Evolutionary conservation across 1,140 invertebrate species (phyloP), one percentile per base, ranked within the genome.

Genomic region (Pygmarrhopalites habei): DNA sequence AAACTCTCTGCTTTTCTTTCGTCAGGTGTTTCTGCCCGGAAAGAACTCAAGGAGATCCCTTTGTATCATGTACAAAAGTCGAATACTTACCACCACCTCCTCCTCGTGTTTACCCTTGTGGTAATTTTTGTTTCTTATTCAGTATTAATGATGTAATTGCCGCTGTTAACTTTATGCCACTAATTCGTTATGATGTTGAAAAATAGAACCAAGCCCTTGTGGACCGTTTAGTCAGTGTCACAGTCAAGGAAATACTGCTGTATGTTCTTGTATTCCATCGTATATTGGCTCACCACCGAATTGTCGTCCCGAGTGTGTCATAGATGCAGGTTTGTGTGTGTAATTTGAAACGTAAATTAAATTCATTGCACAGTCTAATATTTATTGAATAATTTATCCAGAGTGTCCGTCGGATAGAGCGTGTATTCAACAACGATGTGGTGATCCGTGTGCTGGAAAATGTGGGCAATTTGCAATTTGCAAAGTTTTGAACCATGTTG

Each of bases 391-490:
- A n/a, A n/a, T n/a, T n/a, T n/a, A n/a, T n/a, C n/a, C n/a, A n/a
- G n/a, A n/a, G n/a, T n/a, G n/a, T n/a, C n/a, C n/a, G n/a, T 84
- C n/a, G n/a, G n/a, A n/a, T n/a, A n/a, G n/a, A n/a, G 85, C 86
- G 12, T 91, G 88, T 72, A 82, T 86, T 30, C 83, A 82, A 69
- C 77, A 83, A 72, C 81, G 80, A 74, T 86, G 84, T 70, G 72
- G 75, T 12, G 79, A 84, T 74, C 87, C 87, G 19, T 75, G 74
- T 32, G 19, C 44, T 59, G 57, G 57, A 1, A 58, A 47, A 29
- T 64, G 62, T 41, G 46, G 46, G n/a, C 14, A 30, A 28, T 88
- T 89, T 69, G 85, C 90, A 1, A 83, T 87, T 2, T 51, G 44
- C 14, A 49, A 14, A 67, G 17, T 49, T 10, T 17, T 15, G 19